phyloP scores from a whole-genome alignment of 2,888 invertebrate species.

The Pimpla rufipes region DNA sequence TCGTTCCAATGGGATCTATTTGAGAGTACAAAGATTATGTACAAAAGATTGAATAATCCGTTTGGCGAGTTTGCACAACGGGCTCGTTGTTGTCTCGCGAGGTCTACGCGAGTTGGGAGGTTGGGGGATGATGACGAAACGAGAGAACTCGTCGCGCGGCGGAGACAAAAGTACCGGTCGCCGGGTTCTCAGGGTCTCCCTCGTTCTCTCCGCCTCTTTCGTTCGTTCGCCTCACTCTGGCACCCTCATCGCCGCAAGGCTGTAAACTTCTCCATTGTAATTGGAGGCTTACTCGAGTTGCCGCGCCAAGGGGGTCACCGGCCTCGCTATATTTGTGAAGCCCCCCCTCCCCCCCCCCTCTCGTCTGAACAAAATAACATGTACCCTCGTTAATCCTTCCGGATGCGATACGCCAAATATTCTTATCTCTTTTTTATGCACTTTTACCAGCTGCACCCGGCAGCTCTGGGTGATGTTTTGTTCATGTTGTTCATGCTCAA shows the following conservation, averaged over 20 bases:
- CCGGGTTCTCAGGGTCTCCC: constrained; percentile 12
- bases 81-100: constrained; percentile 34
- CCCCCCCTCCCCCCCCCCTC: background rate
- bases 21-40: too few relatives aligned
- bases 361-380: background rate
- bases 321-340: constrained; percentile 49
- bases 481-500: too few relatives aligned
- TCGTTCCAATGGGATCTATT: too few relatives aligned
- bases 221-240: constrained; percentile 23
- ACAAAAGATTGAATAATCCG: constrained; percentile 22
- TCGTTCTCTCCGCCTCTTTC: constrained; percentile 27
- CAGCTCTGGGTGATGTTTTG: too few relatives aligned
- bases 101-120: constrained; percentile 6
- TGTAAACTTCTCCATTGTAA: constrained; percentile 73
- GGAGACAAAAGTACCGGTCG: constrained; percentile 26
- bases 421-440: background rate
- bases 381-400: constrained; percentile 2
- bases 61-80: constrained; percentile 34
- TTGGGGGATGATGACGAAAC: constrained; percentile 3
- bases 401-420: constrained; percentile 22
- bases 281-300: constrained; percentile 73
- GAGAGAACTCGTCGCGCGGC: constrained; percentile 23
- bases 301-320: constrained; percentile 71
- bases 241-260: constrained; percentile 66
- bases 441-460: background rate